These are phyloP conservation scores for Amphiprion ocellaris DNA, from an alignment of 2,113 vertebrate genomes.

Conservation along the genomic window DNA sequence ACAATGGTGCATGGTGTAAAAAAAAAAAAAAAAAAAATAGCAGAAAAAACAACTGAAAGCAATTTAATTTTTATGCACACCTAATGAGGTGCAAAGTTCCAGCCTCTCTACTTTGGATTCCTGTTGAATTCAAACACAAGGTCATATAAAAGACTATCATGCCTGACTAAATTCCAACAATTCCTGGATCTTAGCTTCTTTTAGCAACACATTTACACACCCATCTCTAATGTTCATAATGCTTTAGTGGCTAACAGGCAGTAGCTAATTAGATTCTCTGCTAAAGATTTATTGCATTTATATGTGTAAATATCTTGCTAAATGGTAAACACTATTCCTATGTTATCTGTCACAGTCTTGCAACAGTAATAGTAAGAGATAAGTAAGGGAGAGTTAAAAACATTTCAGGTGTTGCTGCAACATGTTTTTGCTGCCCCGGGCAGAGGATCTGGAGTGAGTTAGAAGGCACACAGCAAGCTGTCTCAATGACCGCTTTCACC, in stretches of 20 bases:
- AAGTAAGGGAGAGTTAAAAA: background rate
- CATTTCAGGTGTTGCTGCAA: conserved; percentile 14
- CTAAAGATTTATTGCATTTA: background rate
- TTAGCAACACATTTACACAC: conserved; percentile 43
- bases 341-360: background rate
- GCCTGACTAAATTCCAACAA: conserved; percentile 15
- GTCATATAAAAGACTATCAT: conserved; percentile 10
- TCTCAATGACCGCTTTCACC: conserved; percentile 43
- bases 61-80: background rate
- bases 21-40: too few species aligned
- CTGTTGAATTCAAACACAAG: background rate
- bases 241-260: conserved; percentile 2
- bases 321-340: background rate
- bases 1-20: background rate
- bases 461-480: background rate
- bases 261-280: conserved; percentile 1
- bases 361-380: background rate
- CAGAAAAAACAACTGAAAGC: background rate
- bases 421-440: background rate
- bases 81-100: background rate
- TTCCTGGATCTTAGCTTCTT: conserved; percentile 6
- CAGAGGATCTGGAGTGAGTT: background rate
- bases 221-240: conserved; percentile 40
- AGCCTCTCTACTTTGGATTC: background rate
- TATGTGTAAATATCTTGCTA: background rate